phyloP scores from a whole-genome alignment of 2,888 invertebrate genomes.

The Galerucella pusilla region DNA sequence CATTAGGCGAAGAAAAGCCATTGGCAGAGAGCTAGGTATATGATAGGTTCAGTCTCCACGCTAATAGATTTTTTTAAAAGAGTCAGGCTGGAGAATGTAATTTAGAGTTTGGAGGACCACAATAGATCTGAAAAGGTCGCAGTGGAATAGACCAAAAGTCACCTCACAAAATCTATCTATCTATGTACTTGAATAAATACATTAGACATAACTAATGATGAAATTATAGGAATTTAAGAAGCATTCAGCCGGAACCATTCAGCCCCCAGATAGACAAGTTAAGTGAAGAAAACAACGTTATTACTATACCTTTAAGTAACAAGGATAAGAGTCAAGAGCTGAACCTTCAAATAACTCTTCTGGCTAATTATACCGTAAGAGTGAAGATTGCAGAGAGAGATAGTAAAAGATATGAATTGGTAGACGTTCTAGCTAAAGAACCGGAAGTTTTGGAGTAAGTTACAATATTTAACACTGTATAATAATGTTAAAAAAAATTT shows the following conservation, averaged over 20 bases:
- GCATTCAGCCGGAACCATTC: conserved; percentile 8
- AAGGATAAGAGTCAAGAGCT: conserved; percentile 20
- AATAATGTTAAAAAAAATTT: too few species aligned
- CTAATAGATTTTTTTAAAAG: too few species aligned
- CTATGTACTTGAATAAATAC: too few species aligned
- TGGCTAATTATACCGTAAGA: conserved; percentile 25
- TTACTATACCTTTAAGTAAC: conserved; percentile 34
- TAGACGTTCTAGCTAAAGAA: conserved; percentile 41
- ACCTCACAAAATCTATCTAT: too few species aligned
- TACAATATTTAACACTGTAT: too few species aligned
- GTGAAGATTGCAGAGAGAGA: conserved; percentile 34
- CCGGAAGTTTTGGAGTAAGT: conserved; percentile 38
- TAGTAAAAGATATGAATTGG: conserved; percentile 39
- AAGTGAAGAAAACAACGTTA: conserved; percentile 14
- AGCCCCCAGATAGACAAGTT: conserved; percentile 18
- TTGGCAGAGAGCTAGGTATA: too few species aligned
- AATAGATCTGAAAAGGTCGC: too few species aligned
- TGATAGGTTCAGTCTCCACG: too few species aligned
- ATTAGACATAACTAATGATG: not conserved
- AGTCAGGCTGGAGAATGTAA: too few species aligned
- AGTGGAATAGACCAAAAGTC: too few species aligned
- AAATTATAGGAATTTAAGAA: conserved; percentile 15
- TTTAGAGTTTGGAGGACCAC: too few species aligned
- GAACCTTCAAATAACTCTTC: conserved; percentile 33
- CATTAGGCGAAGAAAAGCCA: too few species aligned